Percentiles rank a stretch among this genome's conserved stretches.
These are phyloP conservation scores for Lycorma delicatula DNA, from an alignment of 1,140 invertebrate genomes.

Conservation along the genomic window DNA sequence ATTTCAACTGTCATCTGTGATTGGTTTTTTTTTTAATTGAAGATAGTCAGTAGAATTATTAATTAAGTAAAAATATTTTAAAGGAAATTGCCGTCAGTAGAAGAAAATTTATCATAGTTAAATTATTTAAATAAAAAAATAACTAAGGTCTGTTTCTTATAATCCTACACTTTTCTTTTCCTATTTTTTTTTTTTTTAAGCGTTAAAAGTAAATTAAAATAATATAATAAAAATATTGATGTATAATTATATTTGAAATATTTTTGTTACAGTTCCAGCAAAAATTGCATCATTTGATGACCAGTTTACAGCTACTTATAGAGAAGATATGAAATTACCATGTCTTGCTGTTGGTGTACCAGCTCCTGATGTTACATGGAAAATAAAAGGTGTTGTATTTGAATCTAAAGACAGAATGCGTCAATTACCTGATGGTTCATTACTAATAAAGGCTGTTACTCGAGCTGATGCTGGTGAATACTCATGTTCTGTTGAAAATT, in stretches of 20 bases:
- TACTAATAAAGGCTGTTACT: conserved; percentile 81
- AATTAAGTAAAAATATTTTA: no score
- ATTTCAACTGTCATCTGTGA: no score
- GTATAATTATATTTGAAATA: conserved; percentile 4
- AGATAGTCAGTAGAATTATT: no score
- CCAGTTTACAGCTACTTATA: conserved; percentile 79
- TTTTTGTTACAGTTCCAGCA: conserved; percentile 62
- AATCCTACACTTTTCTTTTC: neutral
- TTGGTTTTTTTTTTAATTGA: no score
- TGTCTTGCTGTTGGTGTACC: conserved; percentile 86
- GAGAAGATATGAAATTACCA: conserved; percentile 82
- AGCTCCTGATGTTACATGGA: conserved; percentile 81
- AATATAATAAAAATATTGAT: neutral
- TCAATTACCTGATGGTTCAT: conserved; percentile 77
- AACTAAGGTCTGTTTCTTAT: neutral
- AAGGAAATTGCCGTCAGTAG: no score
- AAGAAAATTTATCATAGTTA: no score
- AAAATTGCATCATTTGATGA: conserved; percentile 90
- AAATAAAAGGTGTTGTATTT: conserved; percentile 55
- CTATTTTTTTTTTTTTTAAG: neutral
- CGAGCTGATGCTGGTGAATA: conserved; percentile 85
- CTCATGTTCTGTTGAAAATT: conserved; percentile 85
- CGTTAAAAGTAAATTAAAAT: neutral
- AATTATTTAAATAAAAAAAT: no score
- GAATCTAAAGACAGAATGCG: conserved; percentile 66